Evolutionary conservation across 2,113 vertebrate genomes (phyloP).

Genomic region (Lophotis ruficrista): DNA sequence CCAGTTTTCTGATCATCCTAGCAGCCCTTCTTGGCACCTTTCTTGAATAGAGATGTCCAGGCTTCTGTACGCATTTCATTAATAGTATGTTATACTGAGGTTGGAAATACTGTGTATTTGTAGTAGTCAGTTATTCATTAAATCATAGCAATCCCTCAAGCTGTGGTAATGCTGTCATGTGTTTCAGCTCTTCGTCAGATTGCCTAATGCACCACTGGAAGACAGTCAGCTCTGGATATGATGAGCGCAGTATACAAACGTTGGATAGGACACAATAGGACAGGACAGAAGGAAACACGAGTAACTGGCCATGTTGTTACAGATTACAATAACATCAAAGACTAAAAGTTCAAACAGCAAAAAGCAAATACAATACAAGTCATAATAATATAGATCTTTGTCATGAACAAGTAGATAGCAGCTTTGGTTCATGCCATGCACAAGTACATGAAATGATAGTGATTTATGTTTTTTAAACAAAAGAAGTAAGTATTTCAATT

Average conservation of each 20-base stretch:
- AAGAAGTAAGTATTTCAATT: not conserved
- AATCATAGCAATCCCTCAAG: not conserved
- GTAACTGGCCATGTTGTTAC: not conserved
- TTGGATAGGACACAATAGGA: not conserved
- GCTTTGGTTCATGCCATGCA: not conserved
- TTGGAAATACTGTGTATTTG: not conserved
- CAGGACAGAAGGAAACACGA: not conserved
- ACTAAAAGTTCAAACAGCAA: not conserved
- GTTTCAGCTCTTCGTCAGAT: not conserved
- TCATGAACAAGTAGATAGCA: not conserved
- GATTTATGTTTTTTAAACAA: constrained; percentile 3
- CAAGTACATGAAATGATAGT: not conserved
- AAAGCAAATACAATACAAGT: not conserved
- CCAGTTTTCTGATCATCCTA: not conserved
- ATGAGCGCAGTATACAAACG: not conserved
- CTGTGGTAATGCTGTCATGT: not conserved
- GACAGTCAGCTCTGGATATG: not conserved
- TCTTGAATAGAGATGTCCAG: not conserved
- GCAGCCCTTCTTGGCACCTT: not conserved
- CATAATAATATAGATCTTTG: not conserved
- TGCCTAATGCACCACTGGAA: not conserved
- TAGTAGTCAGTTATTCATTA: not conserved
- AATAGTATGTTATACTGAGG: not conserved
- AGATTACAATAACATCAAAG: not conserved
- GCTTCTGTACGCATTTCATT: fast-evolving